A percentile compares a stretch with the other conserved stretches of the same genome.
These are phyloP conservation scores for Tonatia bakeri DNA, from an alignment of 2,113 vertebrate genomes.

Conservation along the genomic window DNA sequence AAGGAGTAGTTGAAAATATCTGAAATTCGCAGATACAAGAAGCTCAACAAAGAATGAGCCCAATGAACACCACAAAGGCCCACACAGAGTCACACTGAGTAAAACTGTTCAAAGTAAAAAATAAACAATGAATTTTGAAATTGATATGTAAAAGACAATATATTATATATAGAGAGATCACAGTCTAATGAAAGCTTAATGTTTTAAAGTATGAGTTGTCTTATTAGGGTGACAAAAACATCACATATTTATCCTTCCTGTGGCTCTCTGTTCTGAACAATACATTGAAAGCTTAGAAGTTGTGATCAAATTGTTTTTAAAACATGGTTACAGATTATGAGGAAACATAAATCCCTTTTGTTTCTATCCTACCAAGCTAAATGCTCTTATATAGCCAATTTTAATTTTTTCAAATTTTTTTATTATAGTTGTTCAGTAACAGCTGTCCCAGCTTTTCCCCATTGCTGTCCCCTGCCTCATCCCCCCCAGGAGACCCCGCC, in stretches of 20 bases:
- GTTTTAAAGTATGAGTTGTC: not conserved
- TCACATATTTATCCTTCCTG: not conserved
- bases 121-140: not conserved
- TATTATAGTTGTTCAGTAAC: too few species aligned
- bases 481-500: too few species aligned
- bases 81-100: not conserved
- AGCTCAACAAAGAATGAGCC: not conserved
- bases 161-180: not conserved
- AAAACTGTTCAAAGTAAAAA: not conserved
- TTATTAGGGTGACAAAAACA: not conserved
- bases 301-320: not conserved
- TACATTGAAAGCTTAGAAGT: not conserved
- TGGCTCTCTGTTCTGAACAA: not conserved
- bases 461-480: too few species aligned
- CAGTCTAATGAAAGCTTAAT: not conserved
- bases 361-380: not conserved
- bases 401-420: not conserved
- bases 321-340: not conserved
- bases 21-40: not conserved
- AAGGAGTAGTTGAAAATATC: not conserved
- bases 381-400: not conserved
- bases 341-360: not conserved
- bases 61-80: not conserved
- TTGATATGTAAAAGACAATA: not conserved
- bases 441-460: too few species aligned